Evolutionary conservation across 2,797 vertebrate species (phyloP), one percentile per base, ranked within the genome.

Genomic region (Aselliscus stoliczkanus): DNA sequence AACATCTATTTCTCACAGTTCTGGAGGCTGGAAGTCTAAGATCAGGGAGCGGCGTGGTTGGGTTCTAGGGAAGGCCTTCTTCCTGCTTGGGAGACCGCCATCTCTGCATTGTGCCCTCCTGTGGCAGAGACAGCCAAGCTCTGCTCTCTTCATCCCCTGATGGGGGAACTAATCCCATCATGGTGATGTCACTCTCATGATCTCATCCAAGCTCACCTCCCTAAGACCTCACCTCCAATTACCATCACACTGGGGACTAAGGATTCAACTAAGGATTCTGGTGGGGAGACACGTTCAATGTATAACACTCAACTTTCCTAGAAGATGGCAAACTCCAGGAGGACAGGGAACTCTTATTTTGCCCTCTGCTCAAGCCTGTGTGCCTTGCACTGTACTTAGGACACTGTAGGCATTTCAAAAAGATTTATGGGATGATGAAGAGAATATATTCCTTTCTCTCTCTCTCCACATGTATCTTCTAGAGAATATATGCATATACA

Each of bases 21-120:
- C 60, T 62, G 23, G 25, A 62, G 47, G 47, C 56, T n/a, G 29
- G 42, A 50, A 69, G 34, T 20, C 18, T 15, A 34, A 56, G 29
- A n/a, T 54, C 60, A 54, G 29, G n/a, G 29, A 18, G 3, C 34
- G 25, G 44, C 54, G 23, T 0, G 0, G 42, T 3, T 27, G 8
- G 29, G 7, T 21, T 50, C 62, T 17, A 25, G 47, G 0, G 5
- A 60, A 11, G 15, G 23, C n/a, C 44, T 17, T 23, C 34, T n/a
- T 14, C 34, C 23, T 54, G 37, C 65, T 39, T 20, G 27, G 44
- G 17, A 27, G 67, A 39, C 8, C 8, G 25, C 2, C 3, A 5
- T 1, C 44, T 37, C 39, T 56, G n/a, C 42, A 21, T 9, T 4
- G 5, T 21, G 85, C 65, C 50, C 15, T 72, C 31, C n/a, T 3